Evolutionary conservation across 2,888 invertebrate species (phyloP).

Genomic region (Heliconius ethilla): DNA sequence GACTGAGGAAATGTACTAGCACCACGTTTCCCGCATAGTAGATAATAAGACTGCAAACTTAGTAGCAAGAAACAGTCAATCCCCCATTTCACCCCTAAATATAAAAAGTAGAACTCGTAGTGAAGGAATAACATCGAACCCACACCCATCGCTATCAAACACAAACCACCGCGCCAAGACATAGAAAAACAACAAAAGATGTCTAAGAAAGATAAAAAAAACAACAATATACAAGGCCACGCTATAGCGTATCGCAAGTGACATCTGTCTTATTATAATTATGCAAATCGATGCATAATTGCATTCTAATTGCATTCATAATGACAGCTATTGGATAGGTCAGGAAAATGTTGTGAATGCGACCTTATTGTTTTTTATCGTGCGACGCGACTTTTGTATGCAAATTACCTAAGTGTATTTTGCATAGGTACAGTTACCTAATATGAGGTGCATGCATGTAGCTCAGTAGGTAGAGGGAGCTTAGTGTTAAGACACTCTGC

Average conservation of each 20-base stretch:
- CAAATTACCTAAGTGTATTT: neutral
- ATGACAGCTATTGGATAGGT: slow-evolving; percentile 42
- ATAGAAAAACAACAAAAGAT: neutral
- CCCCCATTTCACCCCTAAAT: neutral
- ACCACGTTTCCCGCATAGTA: no score
- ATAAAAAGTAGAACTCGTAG: no score
- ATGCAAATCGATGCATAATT: slow-evolving; percentile 59
- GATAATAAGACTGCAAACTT: no score
- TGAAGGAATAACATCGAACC: neutral
- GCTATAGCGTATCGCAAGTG: slow-evolving; percentile 19
- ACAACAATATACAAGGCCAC: neutral
- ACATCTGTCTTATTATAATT: slow-evolving; percentile 56
- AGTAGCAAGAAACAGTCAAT: no score
- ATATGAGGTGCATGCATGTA: neutral
- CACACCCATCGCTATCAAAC: neutral
- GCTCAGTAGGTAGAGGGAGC: no score
- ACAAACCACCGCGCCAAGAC: neutral
- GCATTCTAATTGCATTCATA: slow-evolving; percentile 51
- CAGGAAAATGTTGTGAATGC: slow-evolving; percentile 30
- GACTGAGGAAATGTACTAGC: no score
- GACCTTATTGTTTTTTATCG: slow-evolving; percentile 25
- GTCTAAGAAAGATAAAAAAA: neutral
- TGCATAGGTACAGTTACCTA: slow-evolving; percentile 5
- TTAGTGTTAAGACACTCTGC: no score
- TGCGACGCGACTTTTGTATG: slow-evolving; percentile 12